Percentiles rank a stretch among this genome's conserved stretches.
These are phyloP conservation scores for Hydrophis major DNA, from an alignment of 2,797 vertebrate species.

Conservation along the genomic window DNA sequence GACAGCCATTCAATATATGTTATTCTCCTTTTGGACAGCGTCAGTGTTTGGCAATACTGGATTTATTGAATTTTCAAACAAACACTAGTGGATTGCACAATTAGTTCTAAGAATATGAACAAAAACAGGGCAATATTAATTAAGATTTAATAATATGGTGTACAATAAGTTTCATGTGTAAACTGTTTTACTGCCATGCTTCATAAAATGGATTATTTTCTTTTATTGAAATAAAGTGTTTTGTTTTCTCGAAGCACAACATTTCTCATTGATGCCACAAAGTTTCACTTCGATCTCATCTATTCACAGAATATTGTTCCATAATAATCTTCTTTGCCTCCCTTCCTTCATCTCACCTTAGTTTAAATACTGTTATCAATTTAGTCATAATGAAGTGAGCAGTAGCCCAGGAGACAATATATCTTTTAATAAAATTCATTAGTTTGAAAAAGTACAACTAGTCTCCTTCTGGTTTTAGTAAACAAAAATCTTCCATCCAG, in stretches of 20 bases:
- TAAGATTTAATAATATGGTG: background rate
- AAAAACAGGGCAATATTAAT: background rate
- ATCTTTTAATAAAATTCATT: background rate
- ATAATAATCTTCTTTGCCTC: background rate
- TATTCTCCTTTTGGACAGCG: background rate
- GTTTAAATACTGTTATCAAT: background rate
- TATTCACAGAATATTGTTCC: background rate
- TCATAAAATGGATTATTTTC: background rate
- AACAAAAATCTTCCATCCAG: background rate
- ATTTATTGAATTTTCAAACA: background rate
- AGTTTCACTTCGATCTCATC: background rate
- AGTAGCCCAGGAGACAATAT: background rate
- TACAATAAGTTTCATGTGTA: background rate
- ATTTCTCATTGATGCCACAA: background rate
- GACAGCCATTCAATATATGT: background rate
- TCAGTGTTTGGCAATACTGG: background rate
- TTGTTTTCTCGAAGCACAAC: background rate
- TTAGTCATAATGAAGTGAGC: background rate
- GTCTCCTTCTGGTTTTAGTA: background rate
- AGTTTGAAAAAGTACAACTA: background rate
- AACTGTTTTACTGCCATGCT: background rate
- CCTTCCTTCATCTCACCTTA: background rate
- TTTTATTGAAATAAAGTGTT: background rate
- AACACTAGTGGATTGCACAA: background rate
- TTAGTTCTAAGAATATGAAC: background rate